A percentile compares a stretch with the other conserved stretches of the same genome.
Evolutionary conservation across 2,113 vertebrate genomes (phyloP).

Genomic region (Promerops cafer): DNA sequence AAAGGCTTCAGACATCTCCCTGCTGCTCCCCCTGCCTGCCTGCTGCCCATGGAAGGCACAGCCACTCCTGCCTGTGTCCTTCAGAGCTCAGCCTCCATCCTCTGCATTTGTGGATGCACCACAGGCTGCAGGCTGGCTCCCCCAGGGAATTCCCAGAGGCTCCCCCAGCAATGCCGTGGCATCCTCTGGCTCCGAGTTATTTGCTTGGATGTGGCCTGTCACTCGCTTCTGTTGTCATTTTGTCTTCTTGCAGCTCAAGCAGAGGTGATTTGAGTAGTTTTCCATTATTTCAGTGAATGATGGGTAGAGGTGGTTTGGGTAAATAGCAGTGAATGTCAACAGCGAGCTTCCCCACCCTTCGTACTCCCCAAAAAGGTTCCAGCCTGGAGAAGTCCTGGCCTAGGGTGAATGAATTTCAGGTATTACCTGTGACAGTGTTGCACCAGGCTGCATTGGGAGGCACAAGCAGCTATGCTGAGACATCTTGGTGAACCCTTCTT

Average conservation of each 20-base stretch:
- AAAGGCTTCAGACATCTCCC: not conserved
- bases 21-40: not conserved
- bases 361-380: not conserved
- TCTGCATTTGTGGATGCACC: rapidly evolving
- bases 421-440: not conserved
- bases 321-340: not conserved
- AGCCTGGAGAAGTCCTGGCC: not conserved
- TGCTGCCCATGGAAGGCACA: not conserved
- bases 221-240: rapidly evolving
- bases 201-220: not conserved
- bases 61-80: not conserved
- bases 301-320: not conserved
- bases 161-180: not conserved
- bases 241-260: not conserved
- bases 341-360: not conserved
- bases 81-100: not conserved
- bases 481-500: not conserved
- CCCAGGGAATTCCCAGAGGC: not conserved
- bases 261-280: not conserved
- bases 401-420: not conserved
- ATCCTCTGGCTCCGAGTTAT: rapidly evolving
- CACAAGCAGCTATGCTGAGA: not conserved
- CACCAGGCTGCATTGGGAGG: not conserved
- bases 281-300: not conserved
- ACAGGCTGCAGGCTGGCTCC: not conserved